Percentiles rank a stretch among this genome's conserved stretches.
Evolutionary conservation across 1,140 invertebrate species (phyloP).

Genomic region (Stratiolaelaps scimitus): DNA sequence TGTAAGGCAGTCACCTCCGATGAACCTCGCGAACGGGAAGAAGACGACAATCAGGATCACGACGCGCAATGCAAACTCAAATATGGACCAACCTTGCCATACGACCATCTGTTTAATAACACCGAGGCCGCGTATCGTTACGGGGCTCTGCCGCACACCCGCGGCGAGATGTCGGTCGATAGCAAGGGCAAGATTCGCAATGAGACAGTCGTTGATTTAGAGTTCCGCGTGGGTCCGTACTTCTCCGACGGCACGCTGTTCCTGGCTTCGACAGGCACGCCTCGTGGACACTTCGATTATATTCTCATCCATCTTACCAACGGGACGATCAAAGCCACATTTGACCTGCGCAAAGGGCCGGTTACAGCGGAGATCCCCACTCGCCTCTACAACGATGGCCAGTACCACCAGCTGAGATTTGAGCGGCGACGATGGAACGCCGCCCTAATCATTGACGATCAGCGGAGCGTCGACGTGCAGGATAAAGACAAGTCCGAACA

Average conservation of each 20-base stretch:
- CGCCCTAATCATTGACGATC: background rate
- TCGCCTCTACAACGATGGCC: conserved; percentile 12
- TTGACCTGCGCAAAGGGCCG: background rate
- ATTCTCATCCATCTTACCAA: background rate
- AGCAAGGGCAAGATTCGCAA: conserved; percentile 5
- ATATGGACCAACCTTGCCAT: conserved; percentile 11
- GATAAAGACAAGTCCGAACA: background rate
- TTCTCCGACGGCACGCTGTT: conserved; percentile 20
- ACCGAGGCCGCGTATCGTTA: conserved; percentile 2
- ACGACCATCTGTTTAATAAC: background rate
- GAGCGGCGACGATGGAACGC: background rate
- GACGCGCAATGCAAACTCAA: conserved; percentile 3
- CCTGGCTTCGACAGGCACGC: conserved; percentile 14
- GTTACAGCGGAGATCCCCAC: background rate
- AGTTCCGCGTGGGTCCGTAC: conserved; percentile 9
- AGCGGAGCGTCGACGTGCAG: background rate
- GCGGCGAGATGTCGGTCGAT: conserved; percentile 1
- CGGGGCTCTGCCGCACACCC: conserved; percentile 3
- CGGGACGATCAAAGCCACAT: background rate
- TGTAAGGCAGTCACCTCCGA: conserved; percentile 8
- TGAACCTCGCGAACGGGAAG: background rate
- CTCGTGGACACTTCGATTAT: background rate
- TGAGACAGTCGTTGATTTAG: conserved; percentile 4
- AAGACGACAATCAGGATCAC: background rate
- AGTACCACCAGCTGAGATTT: conserved; percentile 16